Conservation (phyloP, 2,797 vertebrate species). For the Trichosurus vulpecula region DNA sequence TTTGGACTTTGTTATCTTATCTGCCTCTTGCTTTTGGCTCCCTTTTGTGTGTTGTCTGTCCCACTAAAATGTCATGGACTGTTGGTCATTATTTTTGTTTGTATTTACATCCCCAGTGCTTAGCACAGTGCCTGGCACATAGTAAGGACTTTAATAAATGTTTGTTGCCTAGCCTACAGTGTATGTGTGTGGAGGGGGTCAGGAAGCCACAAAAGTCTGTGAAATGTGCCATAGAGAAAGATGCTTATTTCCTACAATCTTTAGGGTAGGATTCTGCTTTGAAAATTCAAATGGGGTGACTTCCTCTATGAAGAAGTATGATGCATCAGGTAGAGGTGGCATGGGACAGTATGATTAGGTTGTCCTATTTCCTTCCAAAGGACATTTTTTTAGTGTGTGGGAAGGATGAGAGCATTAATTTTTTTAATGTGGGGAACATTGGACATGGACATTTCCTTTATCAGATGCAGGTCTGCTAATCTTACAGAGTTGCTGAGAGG, state of each 20-base stretch:
- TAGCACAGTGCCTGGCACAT: neutral
- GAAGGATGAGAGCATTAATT: neutral
- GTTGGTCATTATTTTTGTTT: constrained; percentile 7
- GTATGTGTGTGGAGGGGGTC: neutral
- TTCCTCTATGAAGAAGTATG: neutral
- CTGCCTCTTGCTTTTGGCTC: neutral
- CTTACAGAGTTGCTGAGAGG: neutral
- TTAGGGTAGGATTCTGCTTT: neutral
- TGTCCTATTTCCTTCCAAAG: constrained; percentile 13
- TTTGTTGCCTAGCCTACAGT: too few species aligned
- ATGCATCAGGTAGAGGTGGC: neutral
- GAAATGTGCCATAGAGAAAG: neutral
- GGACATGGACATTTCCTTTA: neutral
- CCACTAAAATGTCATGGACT: neutral
- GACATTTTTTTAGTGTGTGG: neutral
- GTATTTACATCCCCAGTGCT: neutral
- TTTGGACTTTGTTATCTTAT: neutral
- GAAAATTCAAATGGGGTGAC: neutral
- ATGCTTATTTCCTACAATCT: neutral
- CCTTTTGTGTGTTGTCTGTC: neutral
- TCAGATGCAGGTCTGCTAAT: neutral
- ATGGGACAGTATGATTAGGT: neutral
- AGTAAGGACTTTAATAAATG: constrained; percentile 7
- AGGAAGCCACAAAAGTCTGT: neutral
- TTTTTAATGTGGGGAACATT: neutral